Conservation (phyloP, 1,140 invertebrate species). For the Ridgeia piscesae region DNA sequence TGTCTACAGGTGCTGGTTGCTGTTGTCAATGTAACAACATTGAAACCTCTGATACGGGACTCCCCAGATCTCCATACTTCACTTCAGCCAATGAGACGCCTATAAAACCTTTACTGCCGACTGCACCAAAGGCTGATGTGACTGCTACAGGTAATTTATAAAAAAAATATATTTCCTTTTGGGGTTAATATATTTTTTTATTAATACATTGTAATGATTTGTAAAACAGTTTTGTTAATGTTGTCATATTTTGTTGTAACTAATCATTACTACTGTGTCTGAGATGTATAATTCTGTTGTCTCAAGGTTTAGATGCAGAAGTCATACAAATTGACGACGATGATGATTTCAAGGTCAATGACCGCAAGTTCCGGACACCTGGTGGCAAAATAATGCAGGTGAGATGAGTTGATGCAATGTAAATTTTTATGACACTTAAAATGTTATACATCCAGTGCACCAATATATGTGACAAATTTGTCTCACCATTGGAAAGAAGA, state of each 20-base stretch:
- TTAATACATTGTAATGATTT: too few species aligned
- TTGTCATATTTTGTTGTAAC: neutral
- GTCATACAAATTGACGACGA: slow-evolving; percentile 17
- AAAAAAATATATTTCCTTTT: too few species aligned
- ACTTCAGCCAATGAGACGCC: neutral
- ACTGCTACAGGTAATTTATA: neutral
- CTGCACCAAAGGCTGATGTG: neutral
- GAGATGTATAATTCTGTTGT: neutral
- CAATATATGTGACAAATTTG: too few species aligned
- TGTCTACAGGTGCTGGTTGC: neutral
- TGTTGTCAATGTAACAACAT: neutral
- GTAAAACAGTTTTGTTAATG: neutral
- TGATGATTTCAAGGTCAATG: slow-evolving; percentile 28
- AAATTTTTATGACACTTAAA: neutral
- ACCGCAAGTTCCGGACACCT: slow-evolving; percentile 21
- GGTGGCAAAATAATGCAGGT: neutral
- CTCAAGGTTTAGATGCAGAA: neutral
- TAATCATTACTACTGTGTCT: neutral
- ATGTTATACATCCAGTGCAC: too few species aligned
- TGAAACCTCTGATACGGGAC: slow-evolving; percentile 12
- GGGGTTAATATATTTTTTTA: too few species aligned
- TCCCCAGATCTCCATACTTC: neutral
- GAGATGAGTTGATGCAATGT: neutral
- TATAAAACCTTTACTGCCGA: neutral
- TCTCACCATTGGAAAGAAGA: too few species aligned